Percentiles rank a stretch among this genome's conserved stretches.
Conservation (phyloP, 2,113 vertebrate genomes). For the Dolichallabes microphthalmus region DNA sequence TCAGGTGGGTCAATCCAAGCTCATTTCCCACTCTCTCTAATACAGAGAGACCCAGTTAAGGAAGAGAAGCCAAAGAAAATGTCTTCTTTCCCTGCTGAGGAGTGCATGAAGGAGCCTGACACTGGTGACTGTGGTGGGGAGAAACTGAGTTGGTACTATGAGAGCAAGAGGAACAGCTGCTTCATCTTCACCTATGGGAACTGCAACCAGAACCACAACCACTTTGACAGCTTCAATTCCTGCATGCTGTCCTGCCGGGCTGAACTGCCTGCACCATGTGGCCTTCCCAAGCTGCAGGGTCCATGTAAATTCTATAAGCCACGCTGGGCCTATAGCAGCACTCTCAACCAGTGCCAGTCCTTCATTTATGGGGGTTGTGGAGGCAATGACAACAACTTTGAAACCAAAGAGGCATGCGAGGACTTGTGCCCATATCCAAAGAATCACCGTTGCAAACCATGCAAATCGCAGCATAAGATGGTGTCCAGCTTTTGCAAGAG, state of each 20-base stretch:
- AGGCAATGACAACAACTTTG: constrained; percentile 95
- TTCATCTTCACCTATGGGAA: constrained; percentile 82
- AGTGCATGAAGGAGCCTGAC: constrained; percentile 83
- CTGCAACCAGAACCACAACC: constrained; percentile 78
- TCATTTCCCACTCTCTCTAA: constrained; percentile 82
- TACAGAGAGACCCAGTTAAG: constrained; percentile 64
- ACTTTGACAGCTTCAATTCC: constrained; percentile 82
- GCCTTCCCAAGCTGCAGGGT: constrained; percentile 85
- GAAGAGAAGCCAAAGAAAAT: constrained; percentile 70
- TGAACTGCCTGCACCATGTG: constrained; percentile 80
- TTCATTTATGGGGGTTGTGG: constrained; percentile 93
- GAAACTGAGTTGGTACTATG: constrained; percentile 87
- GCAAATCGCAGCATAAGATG: constrained; percentile 88
- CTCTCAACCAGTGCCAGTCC: constrained; percentile 83
- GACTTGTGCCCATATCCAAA: constrained; percentile 88
- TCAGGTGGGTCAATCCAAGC: constrained; percentile 76
- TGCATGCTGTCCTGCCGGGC: constrained; percentile 89
- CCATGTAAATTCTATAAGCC: constrained; percentile 90
- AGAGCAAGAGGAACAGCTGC: constrained; percentile 89
- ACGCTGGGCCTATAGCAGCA: constrained; percentile 88
- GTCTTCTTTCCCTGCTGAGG: constrained; percentile 75
- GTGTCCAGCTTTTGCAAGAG: constrained; percentile 95
- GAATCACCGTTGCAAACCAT: constrained; percentile 84
- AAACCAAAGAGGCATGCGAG: constrained; percentile 88
- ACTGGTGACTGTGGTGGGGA: constrained; percentile 82